A percentile compares a stretch with the other conserved stretches of the same genome.
phyloP scores from a whole-genome alignment of 2,888 invertebrate genomes.

The Galerucella calmariensis region DNA sequence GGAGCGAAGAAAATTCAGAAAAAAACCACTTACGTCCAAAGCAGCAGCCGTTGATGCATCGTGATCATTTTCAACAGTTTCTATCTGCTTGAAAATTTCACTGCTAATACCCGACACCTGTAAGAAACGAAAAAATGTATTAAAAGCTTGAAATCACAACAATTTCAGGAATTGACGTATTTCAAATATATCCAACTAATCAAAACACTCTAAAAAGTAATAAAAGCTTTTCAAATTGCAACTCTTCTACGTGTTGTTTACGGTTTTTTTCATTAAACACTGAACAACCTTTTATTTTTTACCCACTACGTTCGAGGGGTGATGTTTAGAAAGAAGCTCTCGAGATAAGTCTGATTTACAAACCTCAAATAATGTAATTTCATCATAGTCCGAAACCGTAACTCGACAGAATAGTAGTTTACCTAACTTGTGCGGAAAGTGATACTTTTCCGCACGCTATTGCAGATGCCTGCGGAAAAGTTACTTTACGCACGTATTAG shows the following conservation, averaged over 20 bases:
- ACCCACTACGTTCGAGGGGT: background rate
- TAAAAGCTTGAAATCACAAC: background rate
- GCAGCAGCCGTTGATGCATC: constrained; percentile 93
- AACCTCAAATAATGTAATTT: constrained; percentile 12
- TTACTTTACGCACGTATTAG: too few species aligned
- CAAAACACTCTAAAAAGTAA: too few species aligned
- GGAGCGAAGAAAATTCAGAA: too few species aligned
- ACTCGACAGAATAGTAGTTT: too few species aligned
- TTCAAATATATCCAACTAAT: too few species aligned
- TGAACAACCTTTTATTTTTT: background rate
- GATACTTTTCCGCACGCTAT: too few species aligned
- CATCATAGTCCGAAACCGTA: background rate
- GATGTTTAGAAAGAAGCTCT: background rate
- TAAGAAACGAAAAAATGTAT: constrained; percentile 48
- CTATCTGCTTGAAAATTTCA: constrained; percentile 97
- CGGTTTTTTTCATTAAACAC: background rate
- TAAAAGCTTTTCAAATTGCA: too few species aligned
- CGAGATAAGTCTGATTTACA: background rate
- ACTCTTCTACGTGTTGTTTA: background rate
- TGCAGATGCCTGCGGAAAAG: too few species aligned
- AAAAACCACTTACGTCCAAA: constrained; percentile 73
- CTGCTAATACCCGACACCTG: constrained; percentile 96
- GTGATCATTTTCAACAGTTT: constrained; percentile 95
- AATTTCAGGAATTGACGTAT: background rate
- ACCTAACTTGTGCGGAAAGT: too few species aligned